Conservation (phyloP, 2,888 invertebrate genomes). For the Furcula furcula region DNA sequence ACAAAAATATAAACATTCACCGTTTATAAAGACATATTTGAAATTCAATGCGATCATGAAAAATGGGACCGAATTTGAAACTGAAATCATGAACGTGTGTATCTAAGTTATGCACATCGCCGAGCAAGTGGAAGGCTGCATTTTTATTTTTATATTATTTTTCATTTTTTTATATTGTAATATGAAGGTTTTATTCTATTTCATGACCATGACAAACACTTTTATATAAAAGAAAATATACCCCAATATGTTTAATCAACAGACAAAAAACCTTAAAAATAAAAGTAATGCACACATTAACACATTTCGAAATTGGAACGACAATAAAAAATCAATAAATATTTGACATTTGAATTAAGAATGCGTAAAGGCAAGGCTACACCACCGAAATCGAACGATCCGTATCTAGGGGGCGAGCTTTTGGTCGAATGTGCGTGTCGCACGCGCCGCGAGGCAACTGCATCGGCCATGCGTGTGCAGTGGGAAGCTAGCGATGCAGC, state of each 20-base stretch:
- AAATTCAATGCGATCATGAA: constrained; percentile 76
- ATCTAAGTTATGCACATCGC: constrained; percentile 53
- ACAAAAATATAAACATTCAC: constrained; percentile 56
- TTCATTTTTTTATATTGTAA: neutral
- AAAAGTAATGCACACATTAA: neutral
- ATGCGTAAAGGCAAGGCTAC: constrained; percentile 38
- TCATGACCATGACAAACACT: neutral
- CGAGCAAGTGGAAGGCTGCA: constrained; percentile 62
- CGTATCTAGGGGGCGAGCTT: constrained; percentile 37
- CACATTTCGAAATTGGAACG: constrained; percentile 6
- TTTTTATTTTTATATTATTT: constrained; percentile 29
- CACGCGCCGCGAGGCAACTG: constrained; percentile 70
- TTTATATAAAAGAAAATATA: neutral
- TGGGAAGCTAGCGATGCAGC: constrained; percentile 65
- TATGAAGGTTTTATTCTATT: no score
- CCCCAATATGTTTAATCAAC: neutral
- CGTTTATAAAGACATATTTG: constrained; percentile 76
- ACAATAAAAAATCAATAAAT: constrained; percentile 11
- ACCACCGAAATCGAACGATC: constrained; percentile 30
- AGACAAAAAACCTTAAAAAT: neutral
- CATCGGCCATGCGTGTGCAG: constrained; percentile 61
- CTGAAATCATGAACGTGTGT: constrained; percentile 50
- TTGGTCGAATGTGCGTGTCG: constrained; percentile 62
- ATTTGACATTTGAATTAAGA: constrained; percentile 16
- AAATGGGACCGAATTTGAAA: constrained; percentile 65